Evolutionary conservation across 2,888 invertebrate species (phyloP).

Genomic region (Lapara coniferarum): DNA sequence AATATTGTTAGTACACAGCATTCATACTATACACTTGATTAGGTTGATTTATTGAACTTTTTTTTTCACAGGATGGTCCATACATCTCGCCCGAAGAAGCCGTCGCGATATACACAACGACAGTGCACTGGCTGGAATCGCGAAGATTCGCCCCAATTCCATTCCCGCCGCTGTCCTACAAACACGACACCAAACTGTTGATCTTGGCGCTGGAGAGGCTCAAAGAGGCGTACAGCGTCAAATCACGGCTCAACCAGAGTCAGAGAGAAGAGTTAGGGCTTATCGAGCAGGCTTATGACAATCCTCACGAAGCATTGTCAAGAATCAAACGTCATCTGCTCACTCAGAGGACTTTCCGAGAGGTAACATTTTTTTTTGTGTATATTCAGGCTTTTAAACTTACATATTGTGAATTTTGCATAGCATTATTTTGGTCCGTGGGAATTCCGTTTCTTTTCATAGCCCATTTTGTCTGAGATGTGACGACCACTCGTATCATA

Average conservation of each 20-base stretch:
- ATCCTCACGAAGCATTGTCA: conserved; percentile 99
- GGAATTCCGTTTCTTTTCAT: too few species aligned
- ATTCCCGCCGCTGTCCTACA: conserved; percentile 99
- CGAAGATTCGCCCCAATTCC: conserved; percentile 99
- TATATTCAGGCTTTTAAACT: background rate
- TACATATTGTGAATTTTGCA: background rate
- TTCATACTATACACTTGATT: too few species aligned
- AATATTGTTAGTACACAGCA: too few species aligned
- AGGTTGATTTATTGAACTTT: background rate
- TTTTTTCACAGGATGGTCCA: conserved; percentile 91
- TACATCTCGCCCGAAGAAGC: conserved; percentile 99
- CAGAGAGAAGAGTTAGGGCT: conserved; percentile 99
- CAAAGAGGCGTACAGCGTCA: conserved; percentile 99
- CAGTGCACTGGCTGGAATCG: conserved; percentile 99
- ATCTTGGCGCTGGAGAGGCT: conserved; percentile 98
- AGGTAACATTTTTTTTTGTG: conserved; percentile 80
- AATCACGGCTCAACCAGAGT: conserved; percentile 98
- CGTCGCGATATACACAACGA: conserved; percentile 99
- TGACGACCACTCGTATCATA: too few species aligned
- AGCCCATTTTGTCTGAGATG: too few species aligned
- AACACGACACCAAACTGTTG: conserved; percentile 99
- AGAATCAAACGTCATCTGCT: conserved; percentile 99
- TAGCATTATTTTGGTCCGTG: too few species aligned
- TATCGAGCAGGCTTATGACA: conserved; percentile 99
- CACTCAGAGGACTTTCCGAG: conserved; percentile 99